Base-by-base conservation (phyloP, 2,797 vertebrate genomes). In the Tragelaphus eurycerus region DNA sequence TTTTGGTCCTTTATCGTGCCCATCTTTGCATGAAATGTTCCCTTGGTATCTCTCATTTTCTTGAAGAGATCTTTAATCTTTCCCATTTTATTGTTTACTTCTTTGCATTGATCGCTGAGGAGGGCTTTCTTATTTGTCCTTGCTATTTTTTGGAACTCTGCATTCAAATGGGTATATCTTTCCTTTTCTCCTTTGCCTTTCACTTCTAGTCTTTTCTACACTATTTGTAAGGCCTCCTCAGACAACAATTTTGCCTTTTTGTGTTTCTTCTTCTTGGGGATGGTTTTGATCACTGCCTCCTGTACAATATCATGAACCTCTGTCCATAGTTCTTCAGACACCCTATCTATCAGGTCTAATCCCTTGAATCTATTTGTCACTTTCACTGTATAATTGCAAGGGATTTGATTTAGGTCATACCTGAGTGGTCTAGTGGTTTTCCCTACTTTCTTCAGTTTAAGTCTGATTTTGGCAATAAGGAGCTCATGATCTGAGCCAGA, bases 131-230 rank as follows among this genome's bases (percentile, higher is more conserved):
- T 71, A 38, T 71, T 10, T 71, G 10, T 71, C 34, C 34, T 71
- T 38, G 67, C 67, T 38, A 38, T 71, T 71, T 19, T 38, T 71
- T 71, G 34, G 10, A 71, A 38, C 34, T 38, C 4, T 23, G 34
- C 34, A 38, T 12, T 71, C 67, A 71, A 6, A 71, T 71, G 19
- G 5, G 10, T 38, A 71, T 71, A 71, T 71, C 5, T 38, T 71
- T 71, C 67, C 67, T 23, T 71, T 71, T 38, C 67, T 71, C 34
- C 34, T 71, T 71, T 71, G 34, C 67, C 34, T 71, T 71, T 23
- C 10, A 0, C 67, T 23, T 71, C 34, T 38, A 1, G 0, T 38
- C 67, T 38, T 71, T 71, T 71, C n/a, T 71, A 10, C 1, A 0
- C 67, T 71, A 23, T 71, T 71, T 38, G 10, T 71, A 71, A 38